A percentile compares a stretch with the other conserved stretches of the same genome.
phyloP scores from a whole-genome alignment of 2,113 vertebrate species.

The Mixornis gularis region DNA sequence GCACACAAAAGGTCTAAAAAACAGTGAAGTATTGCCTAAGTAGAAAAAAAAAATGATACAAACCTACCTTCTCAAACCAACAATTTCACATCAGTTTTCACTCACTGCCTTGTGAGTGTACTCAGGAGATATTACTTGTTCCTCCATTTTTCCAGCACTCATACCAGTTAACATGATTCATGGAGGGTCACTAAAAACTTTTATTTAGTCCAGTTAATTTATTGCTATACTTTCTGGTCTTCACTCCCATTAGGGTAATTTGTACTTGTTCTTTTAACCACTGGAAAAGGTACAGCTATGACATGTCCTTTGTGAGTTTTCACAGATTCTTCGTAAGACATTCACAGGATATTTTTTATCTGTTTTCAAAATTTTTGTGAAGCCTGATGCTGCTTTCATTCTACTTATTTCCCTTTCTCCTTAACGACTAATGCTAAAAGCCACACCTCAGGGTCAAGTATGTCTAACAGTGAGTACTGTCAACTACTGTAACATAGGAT shows the following conservation, averaged over 20 bases:
- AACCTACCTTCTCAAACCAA: neutral
- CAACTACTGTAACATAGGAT: neutral
- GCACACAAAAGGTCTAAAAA: neutral
- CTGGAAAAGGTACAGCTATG: neutral
- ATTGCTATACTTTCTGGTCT: neutral
- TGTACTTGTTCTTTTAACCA: neutral
- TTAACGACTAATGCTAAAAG: neutral
- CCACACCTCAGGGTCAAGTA: neutral
- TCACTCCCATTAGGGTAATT: neutral
- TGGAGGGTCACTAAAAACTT: neutral
- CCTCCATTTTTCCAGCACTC: neutral
- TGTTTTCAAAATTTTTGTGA: neutral
- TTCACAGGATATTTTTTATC: neutral
- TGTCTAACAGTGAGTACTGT: neutral
- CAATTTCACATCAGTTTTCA: neutral
- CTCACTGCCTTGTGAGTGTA: neutral
- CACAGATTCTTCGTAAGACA: neutral
- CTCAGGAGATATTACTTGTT: neutral
- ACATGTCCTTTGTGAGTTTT: neutral
- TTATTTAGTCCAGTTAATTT: neutral
- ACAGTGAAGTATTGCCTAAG: accelerated
- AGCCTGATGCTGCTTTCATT: neutral
- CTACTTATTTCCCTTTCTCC: neutral
- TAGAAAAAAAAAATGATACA: neutral
- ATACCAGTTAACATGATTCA: neutral